Conservation (phyloP, 2,888 invertebrate genomes). For the Ceraclea dissimilis region DNA sequence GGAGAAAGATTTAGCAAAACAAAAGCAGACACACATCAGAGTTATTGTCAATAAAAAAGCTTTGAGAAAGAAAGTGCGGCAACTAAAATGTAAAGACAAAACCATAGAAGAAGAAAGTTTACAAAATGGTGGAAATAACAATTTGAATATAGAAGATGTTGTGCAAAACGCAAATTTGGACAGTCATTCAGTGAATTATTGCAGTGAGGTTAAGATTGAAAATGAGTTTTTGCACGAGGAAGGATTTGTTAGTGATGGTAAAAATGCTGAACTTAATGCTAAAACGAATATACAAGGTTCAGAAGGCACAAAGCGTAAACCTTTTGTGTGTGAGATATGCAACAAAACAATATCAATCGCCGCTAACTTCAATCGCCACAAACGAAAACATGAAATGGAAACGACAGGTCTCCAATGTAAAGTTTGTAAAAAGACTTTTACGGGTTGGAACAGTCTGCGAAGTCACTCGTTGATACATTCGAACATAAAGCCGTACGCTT, state of each 20-base stretch:
- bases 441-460: not conserved
- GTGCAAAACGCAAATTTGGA: no score
- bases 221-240: not conserved
- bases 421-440: not conserved
- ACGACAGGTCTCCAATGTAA: not conserved
- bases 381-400: not conserved
- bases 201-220: not conserved
- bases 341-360: not conserved
- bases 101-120: no score
- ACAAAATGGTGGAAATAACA: no score
- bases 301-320: not conserved
- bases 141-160: no score
- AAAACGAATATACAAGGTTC: not conserved
- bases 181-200: not conserved
- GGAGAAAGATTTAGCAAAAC: no score
- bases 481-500: not conserved
- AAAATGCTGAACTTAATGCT: not conserved
- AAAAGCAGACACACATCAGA: not conserved
- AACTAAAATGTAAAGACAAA: not conserved
- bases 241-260: not conserved
- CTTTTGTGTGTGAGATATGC: not conserved
- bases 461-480: not conserved
- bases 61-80: not conserved
- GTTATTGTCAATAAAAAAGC: no score
- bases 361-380: not conserved